These are phyloP conservation scores for Cheilosia vernalis DNA, from an alignment of 2,888 invertebrate species.

Conservation along the genomic window DNA sequence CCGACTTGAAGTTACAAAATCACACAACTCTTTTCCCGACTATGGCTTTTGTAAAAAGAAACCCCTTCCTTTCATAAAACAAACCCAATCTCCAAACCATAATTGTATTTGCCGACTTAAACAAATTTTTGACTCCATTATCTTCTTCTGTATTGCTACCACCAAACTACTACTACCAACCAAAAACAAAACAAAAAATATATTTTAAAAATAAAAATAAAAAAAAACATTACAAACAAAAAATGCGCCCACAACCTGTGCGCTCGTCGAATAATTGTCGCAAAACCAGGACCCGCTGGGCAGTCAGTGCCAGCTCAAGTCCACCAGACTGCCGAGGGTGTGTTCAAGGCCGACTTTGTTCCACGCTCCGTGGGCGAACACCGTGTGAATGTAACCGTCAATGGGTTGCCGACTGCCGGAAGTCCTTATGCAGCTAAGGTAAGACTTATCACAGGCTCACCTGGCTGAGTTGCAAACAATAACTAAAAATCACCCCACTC, in stretches of 20 bases:
- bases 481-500: neutral
- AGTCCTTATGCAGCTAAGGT: constrained; percentile 97
- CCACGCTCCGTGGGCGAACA: constrained; percentile 96
- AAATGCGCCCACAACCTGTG: constrained; percentile 29
- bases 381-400: constrained; percentile 93
- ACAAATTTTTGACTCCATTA: constrained; percentile 70
- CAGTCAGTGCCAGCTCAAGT: constrained; percentile 95
- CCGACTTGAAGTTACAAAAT: constrained; percentile 25
- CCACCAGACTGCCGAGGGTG: constrained; percentile 91
- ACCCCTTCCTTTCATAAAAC: constrained; percentile 24
- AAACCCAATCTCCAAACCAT: constrained; percentile 54
- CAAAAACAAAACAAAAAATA: constrained; percentile 64
- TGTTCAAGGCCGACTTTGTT: constrained; percentile 95
- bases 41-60: constrained; percentile 53
- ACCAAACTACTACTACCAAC: constrained; percentile 75
- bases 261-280: constrained; percentile 21
- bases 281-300: constrained; percentile 91
- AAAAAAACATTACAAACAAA: constrained; percentile 54
- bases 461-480: neutral
- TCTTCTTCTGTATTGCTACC: constrained; percentile 75
- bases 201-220: constrained; percentile 58
- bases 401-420: constrained; percentile 92
- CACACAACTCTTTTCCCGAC: neutral
- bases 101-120: constrained; percentile 72
- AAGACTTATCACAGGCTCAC: constrained; percentile 61